Conservation (phyloP, 1,140 invertebrate genomes). For the Neodiprion virginianus region DNA sequence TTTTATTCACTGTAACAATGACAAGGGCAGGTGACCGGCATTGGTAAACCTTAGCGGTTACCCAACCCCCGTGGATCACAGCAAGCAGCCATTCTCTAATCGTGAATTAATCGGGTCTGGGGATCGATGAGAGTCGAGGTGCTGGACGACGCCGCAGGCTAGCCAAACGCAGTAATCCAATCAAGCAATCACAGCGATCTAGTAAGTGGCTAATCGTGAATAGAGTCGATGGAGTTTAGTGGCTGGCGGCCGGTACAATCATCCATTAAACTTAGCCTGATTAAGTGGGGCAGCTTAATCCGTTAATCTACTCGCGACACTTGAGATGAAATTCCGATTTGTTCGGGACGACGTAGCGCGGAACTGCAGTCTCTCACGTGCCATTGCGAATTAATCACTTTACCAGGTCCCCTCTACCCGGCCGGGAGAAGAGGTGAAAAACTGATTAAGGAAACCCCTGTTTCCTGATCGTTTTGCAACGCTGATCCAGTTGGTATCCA, state of each 20-base stretch:
- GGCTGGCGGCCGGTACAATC: slow-evolving; percentile 32
- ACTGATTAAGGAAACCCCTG: too few species aligned
- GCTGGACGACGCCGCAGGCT: slow-evolving; percentile 24
- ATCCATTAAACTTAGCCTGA: slow-evolving; percentile 45
- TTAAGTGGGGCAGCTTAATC: slow-evolving; percentile 38
- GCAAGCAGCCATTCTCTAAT: slow-evolving; percentile 29
- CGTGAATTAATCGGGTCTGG: slow-evolving; percentile 40
- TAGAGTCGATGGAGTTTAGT: slow-evolving; percentile 33
- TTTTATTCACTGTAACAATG: too few species aligned
- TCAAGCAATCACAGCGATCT: slow-evolving; percentile 38
- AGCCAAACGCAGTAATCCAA: slow-evolving; percentile 37
- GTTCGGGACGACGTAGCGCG: neutral
- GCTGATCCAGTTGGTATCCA: too few species aligned
- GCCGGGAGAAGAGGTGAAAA: too few species aligned
- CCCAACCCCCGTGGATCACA: neutral
- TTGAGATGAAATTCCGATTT: slow-evolving; percentile 7
- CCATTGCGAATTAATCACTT: neutral
- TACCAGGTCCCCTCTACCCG: neutral
- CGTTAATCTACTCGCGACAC: slow-evolving; percentile 5
- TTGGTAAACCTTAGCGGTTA: neutral
- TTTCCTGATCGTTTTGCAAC: too few species aligned
- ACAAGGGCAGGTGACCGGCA: too few species aligned
- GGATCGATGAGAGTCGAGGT: slow-evolving; percentile 29
- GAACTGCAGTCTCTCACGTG: neutral
- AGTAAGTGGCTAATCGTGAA: slow-evolving; percentile 20